Base-by-base conservation (phyloP, 1,140 invertebrate species). In the Zaprionus africanus region DNA sequence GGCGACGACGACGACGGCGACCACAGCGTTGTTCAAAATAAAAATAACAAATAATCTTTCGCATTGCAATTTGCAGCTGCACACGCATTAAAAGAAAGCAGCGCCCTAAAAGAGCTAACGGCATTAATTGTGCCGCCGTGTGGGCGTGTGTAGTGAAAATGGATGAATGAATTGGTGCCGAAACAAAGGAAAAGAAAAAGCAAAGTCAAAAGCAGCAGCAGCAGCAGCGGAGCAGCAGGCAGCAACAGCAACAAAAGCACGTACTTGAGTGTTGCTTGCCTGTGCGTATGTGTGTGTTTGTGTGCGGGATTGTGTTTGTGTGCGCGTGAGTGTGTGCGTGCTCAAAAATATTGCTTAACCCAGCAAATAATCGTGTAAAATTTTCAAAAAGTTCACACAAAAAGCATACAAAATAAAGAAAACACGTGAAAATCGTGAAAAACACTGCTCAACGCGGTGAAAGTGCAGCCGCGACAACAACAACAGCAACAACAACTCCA, bases 291-390 rank as follows among this genome's bases (percentile, higher is more conserved):
- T 78, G 69, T 67, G 53, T 58, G 67, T 57, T 13, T 24, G 34
- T 53, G 34, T 54, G 34, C 43, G 49, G 24, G 34, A 51, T 24
- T 54, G 26, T 56, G 38, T 58, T 60, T 74, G 69, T 69, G 72
- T 77, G 70, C 75, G 68, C 41, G 74, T 60, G 51, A 36, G 24
- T 57, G 58, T 63, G 65, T 62, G 41, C 43, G 54, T 70, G 41
- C 53, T 59, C 61, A 59, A 22, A 82, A 76, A 83, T 76, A 88
- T 87, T 87, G 84, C 84, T 81, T 76, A 87, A 88, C 78, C 73
- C 67, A 75, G 74, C 75, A 66, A 85, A 79, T 60, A 76, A 66
- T 61, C 74, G 66, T 72, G 57, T 64, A 83, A 76, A 66, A 77
- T 69, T 64, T 71, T 51, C 66, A 63, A 65, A 73, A 54, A 81